Conservation (phyloP, 2,113 vertebrate species). For the Bostrychus sinensis region DNA sequence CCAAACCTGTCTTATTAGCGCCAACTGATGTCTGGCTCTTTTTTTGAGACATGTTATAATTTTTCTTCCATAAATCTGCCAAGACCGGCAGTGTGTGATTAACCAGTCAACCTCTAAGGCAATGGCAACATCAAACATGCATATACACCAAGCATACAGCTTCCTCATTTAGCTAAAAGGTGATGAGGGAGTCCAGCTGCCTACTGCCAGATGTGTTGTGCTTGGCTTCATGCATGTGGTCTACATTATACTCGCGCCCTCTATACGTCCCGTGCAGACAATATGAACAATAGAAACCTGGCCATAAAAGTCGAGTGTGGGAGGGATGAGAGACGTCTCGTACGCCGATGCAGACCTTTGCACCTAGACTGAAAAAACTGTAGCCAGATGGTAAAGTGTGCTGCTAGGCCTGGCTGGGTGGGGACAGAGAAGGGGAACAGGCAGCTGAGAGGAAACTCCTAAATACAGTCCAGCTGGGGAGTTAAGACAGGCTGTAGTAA, state of each 20-base stretch:
- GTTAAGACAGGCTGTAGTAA: slow-evolving; percentile 43
- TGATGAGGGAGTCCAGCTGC: slow-evolving; percentile 62
- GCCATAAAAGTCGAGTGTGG: slow-evolving; percentile 61
- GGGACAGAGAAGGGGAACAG: slow-evolving; percentile 6
- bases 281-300: slow-evolving; percentile 74
- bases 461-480: slow-evolving; percentile 75
- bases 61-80: slow-evolving; percentile 77
- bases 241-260: slow-evolving; percentile 64
- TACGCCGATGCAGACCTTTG: slow-evolving; percentile 62
- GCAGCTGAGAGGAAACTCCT: slow-evolving; percentile 75
- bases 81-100: slow-evolving; percentile 72
- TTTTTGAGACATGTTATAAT: slow-evolving; percentile 62
- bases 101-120: slow-evolving; percentile 69
- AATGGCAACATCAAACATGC: slow-evolving; percentile 75
- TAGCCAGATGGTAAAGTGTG: slow-evolving; percentile 73
- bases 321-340: slow-evolving; percentile 57
- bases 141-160: slow-evolving; percentile 57
- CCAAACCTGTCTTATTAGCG: slow-evolving; percentile 60
- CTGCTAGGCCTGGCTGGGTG: slow-evolving; percentile 39
- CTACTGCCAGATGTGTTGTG: slow-evolving; percentile 75
- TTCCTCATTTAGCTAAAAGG: slow-evolving; percentile 65
- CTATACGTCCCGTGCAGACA: slow-evolving; percentile 56
- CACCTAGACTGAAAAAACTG: slow-evolving; percentile 63
- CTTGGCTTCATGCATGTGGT: slow-evolving; percentile 74
- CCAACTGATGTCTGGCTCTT: slow-evolving; percentile 55